Evolutionary conservation across 2,888 invertebrate species (phyloP).

Genomic region (Acrobasis consociella): DNA sequence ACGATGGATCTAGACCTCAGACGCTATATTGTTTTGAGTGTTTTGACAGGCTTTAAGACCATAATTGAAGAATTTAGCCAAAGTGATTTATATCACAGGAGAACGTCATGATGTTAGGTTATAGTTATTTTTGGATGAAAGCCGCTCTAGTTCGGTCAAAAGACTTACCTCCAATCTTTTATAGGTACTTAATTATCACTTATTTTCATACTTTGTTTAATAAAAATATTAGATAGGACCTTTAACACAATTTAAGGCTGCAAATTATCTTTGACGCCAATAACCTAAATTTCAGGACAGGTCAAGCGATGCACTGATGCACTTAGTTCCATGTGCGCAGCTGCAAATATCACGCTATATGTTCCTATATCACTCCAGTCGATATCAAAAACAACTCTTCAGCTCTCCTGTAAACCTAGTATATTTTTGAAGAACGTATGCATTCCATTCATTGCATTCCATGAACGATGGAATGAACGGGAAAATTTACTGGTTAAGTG

Average conservation of each 20-base stretch:
- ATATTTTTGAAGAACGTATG: neutral
- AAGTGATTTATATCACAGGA: too few relatives aligned
- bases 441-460: neutral
- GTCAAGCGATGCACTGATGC: neutral
- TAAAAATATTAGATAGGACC: too few relatives aligned
- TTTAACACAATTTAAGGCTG: too few relatives aligned
- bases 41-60: too few relatives aligned
- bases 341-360: neutral
- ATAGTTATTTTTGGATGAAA: too few relatives aligned
- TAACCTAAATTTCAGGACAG: neutral
- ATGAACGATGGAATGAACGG: neutral
- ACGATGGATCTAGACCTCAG: too few relatives aligned
- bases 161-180: neutral
- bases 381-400: slow-evolving; percentile 4
- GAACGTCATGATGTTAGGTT: too few relatives aligned
- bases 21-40: too few relatives aligned
- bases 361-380: slow-evolving; percentile 5
- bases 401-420: neutral
- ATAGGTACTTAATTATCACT: neutral
- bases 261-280: neutral
- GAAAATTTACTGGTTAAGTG: neutral
- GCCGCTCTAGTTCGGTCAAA: too few relatives aligned
- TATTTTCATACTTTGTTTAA: too few relatives aligned
- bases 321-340: neutral
- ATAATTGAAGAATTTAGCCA: too few relatives aligned